Evolutionary conservation across 2,113 vertebrate species (phyloP).

Genomic region (Microtus pennsylvanicus): DNA sequence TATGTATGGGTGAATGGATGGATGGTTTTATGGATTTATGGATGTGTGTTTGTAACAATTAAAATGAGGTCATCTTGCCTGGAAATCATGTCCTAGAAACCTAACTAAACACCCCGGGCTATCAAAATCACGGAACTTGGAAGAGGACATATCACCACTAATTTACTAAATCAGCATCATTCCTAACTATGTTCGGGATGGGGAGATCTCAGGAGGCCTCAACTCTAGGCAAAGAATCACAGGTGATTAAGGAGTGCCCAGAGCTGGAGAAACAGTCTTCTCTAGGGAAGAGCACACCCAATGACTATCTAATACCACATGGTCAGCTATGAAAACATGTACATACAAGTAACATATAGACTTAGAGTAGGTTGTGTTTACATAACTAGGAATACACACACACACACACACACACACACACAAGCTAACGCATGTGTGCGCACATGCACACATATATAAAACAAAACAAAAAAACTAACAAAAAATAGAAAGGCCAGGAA

Average conservation of each 20-base stretch:
- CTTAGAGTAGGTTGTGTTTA: not conserved
- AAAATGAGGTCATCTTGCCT: not conserved
- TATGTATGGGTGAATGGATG: not conserved
- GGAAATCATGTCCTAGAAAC: not conserved
- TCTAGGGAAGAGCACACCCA: not conserved
- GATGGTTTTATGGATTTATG: not conserved
- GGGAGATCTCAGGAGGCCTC: not conserved
- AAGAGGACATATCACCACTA: not conserved
- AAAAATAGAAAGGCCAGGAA: not conserved
- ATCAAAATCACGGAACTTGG: not conserved
- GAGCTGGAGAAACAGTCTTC: not conserved
- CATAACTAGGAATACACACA: not conserved
- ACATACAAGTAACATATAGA: not conserved
- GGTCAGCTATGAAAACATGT: not conserved
- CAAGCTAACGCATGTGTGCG: too few species aligned
- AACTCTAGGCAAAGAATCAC: not conserved
- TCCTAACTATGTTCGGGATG: not conserved
- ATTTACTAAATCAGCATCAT: not conserved
- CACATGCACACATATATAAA: not conserved
- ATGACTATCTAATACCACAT: not conserved
- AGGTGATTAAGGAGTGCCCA: not conserved
- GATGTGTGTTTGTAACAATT: not conserved
- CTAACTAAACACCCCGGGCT: not conserved
- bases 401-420: not conserved
- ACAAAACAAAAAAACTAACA: not conserved